phyloP scores from a whole-genome alignment of 2,113 vertebrate genomes.

The Andinoacara biseriatus region DNA sequence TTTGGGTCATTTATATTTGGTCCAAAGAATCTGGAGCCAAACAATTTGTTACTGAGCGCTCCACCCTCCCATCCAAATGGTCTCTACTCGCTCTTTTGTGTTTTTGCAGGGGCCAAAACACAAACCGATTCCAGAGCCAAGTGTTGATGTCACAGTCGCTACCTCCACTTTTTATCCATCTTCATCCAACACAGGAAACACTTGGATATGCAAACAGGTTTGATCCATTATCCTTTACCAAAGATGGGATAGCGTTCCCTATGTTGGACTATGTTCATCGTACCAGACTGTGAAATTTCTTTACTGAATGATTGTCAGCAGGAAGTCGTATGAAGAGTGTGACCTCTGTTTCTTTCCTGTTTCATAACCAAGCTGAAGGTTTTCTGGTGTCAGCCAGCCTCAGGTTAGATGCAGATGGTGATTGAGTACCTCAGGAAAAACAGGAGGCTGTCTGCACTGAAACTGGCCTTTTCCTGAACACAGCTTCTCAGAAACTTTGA shows the following conservation, averaged over 20 bases:
- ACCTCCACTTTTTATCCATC: neutral
- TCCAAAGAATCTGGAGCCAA: neutral
- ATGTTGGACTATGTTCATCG: neutral
- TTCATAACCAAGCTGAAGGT: neutral
- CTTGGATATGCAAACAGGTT: neutral
- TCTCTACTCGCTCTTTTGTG: neutral
- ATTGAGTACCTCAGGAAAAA: neutral
- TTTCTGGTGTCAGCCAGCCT: neutral
- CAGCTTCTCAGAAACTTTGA: conserved; percentile 6
- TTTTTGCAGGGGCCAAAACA: too few relatives aligned
- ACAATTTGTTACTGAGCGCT: too few relatives aligned
- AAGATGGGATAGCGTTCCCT: neutral
- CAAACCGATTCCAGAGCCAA: neutral
- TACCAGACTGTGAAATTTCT: neutral
- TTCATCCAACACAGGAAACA: neutral
- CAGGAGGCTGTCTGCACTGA: neutral
- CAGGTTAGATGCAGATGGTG: neutral
- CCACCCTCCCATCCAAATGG: neutral
- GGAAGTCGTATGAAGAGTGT: neutral
- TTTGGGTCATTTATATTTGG: neutral
- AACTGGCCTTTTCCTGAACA: neutral
- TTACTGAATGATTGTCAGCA: neutral
- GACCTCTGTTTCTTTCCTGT: too few relatives aligned
- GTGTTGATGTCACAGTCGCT: neutral
- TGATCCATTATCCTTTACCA: neutral